phyloP scores from a whole-genome alignment of 2,888 invertebrate genomes.

The Pelosia muscerda region DNA sequence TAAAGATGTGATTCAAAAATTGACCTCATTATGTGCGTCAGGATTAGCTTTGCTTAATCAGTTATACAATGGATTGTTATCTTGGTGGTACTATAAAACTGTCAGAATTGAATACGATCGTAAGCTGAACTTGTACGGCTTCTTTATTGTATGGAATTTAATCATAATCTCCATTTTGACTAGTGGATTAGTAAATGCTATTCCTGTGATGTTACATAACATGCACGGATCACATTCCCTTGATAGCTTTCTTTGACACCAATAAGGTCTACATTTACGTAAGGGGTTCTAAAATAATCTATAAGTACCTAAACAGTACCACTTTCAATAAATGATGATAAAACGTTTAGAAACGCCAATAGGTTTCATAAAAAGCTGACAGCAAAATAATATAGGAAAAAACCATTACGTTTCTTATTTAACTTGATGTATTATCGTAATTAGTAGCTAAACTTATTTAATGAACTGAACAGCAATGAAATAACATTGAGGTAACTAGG shows the following conservation, averaged over 20 bases:
- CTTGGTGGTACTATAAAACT: slow-evolving; percentile 9
- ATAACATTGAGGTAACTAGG: slow-evolving; percentile 38
- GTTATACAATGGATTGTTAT: slow-evolving; percentile 8
- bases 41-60: slow-evolving; percentile 14
- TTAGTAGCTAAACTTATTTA: slow-evolving; percentile 23
- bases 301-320: no score
- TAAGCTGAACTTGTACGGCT: not conserved
- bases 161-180: not conserved
- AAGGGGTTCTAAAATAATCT: not conserved
- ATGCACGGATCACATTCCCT: not conserved
- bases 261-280: not conserved
- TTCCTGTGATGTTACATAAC: not conserved
- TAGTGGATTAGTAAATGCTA: not conserved
- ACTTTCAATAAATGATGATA: not conserved
- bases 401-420: slow-evolving; percentile 8
- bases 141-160: not conserved
- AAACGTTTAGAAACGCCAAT: slow-evolving; percentile 2
- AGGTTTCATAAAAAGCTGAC: not conserved
- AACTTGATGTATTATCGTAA: slow-evolving; percentile 3
- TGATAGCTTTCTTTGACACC: not conserved
- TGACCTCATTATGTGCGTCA: slow-evolving; percentile 17
- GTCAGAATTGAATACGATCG: not conserved
- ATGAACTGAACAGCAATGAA: slow-evolving; percentile 18
- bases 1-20: slow-evolving; percentile 40
- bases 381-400: slow-evolving; percentile 3